A percentile compares a stretch with the other conserved stretches of the same genome.
phyloP scores from a whole-genome alignment of 2,888 invertebrate species.

The Ornithoptera priamus region DNA sequence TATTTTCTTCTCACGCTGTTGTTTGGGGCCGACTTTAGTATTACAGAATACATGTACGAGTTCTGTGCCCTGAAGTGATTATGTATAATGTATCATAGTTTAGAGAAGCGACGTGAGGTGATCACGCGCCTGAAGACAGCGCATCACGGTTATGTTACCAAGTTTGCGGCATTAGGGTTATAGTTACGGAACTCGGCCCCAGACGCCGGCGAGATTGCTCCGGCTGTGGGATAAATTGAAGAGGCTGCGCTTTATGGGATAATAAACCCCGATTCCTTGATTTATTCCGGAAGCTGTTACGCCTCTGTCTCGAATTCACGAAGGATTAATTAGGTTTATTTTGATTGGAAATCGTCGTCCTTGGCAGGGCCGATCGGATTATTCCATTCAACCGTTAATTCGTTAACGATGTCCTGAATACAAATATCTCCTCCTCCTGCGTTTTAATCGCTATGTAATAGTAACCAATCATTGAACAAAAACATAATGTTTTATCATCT shows the following conservation, averaged over 20 bases:
- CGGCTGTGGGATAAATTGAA: conserved; percentile 26
- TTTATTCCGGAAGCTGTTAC: conserved; percentile 9
- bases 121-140: conserved; percentile 1
- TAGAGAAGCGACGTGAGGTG: conserved; percentile 11
- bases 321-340: conserved; percentile 23
- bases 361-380: conserved; percentile 1
- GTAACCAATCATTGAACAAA: too few species aligned
- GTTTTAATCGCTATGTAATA: not conserved
- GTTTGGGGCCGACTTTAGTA: too few species aligned
- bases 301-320: conserved; percentile 15
- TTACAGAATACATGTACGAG: too few species aligned
- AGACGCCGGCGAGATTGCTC: conserved; percentile 12
- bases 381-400: conserved; percentile 4
- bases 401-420: not conserved
- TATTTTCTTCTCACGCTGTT: too few species aligned
- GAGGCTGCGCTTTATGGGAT: conserved; percentile 24
- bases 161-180: conserved; percentile 17
- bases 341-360: conserved; percentile 12
- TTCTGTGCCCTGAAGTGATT: not conserved
- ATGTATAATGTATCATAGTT: conserved; percentile 11
- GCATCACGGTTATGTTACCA: conserved; percentile 12
- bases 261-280: conserved; percentile 26
- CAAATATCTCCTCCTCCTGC: not conserved
- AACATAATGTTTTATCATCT: too few species aligned
- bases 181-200: conserved; percentile 12